Base-by-base conservation (phyloP, 2,113 vertebrate species). In the Centropus bengalensis region DNA sequence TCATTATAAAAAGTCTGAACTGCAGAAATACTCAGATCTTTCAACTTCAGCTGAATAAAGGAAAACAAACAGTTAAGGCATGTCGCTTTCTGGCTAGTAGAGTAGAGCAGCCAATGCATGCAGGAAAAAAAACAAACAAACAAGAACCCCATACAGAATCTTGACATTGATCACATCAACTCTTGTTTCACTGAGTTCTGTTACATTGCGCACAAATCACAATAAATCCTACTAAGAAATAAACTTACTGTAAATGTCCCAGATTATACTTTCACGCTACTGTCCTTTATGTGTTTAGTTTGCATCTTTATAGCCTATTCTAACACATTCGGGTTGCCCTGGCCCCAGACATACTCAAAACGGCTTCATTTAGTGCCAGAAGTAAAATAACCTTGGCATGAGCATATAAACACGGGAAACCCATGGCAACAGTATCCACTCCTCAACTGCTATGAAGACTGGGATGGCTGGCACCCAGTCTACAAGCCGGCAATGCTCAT, bases 401-500 rank as follows among this genome's bases (percentile, higher is more conserved):
- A 26, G 8, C 9, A 14, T 30, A 28, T 1, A 24, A 80, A 26
- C 20, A 21, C 22, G 44, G 20, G 23, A 28, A 33, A 45, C 4
- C 10, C 17, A 4, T 0, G 6, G 40, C 18, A 28, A 12, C 45
- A 23, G 13, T 0, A 14, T 2, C 30, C 64, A 62, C 33, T 4
- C 44, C 77, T 26, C n/a, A 56, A 0, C 13, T 19, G 2, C 28
- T 22, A 2, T 2, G 42, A n/a, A 44, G 22, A 27, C 58, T 55
- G 6, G 3, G 60, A 21, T 26, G 71, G 6, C 44, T 17, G n/a
- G 64, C 7, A 6, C 68, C 18, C 10, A 3, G 26, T 9, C 40
- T 69, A n/a, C 17, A 6, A 30, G 54, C 8, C 1, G 0, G 40
- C 4, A 20, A 26, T 0, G 2, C 18, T 23, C 45, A 12, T 14